phyloP scores from a whole-genome alignment of 2,888 invertebrate genomes.

The Tipula confusa region DNA sequence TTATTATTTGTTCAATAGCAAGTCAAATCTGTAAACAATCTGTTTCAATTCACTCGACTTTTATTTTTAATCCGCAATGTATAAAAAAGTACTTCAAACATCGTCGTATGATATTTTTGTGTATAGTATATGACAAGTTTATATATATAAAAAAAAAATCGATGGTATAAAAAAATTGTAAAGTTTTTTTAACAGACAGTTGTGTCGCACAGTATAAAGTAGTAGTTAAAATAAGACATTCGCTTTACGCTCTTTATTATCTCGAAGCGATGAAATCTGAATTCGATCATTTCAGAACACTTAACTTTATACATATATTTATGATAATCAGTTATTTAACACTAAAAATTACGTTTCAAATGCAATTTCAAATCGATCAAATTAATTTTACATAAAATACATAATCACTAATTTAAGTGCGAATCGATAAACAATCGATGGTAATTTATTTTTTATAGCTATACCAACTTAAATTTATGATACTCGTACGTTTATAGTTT shows the following conservation, averaged over 20 bases:
- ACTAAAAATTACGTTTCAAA: neutral
- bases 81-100: neutral
- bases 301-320: neutral
- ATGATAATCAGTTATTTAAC: neutral
- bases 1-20: neutral
- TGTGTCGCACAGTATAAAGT: no score
- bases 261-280: neutral
- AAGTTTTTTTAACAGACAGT: neutral
- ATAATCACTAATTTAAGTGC: neutral
- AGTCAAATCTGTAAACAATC: neutral
- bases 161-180: neutral
- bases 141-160: neutral
- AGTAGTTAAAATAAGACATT: neutral
- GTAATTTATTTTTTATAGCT: neutral
- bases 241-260: neutral
- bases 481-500: neutral
- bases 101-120: neutral
- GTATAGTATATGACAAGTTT: neutral
- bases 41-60: neutral
- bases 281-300: neutral
- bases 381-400: neutral
- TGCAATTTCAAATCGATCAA: neutral
- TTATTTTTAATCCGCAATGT: neutral
- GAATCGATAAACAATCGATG: neutral
- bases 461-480: neutral